Percentiles rank a stretch among this genome's conserved stretches.
Conservation (phyloP, 2,888 invertebrate genomes). For the Vesta saturnalis region DNA sequence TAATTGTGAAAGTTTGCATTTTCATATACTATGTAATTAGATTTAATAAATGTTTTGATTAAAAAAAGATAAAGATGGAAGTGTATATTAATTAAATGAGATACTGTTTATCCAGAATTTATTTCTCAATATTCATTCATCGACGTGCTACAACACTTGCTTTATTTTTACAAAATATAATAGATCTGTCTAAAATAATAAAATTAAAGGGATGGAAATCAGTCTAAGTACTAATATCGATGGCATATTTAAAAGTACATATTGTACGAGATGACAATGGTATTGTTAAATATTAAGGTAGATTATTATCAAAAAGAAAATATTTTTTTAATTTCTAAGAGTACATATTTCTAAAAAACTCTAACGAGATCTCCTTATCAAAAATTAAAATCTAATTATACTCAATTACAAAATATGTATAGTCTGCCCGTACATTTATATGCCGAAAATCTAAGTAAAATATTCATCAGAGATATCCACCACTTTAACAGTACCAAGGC, state of each 20-base stretch:
- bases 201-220: conserved; percentile 45
- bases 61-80: too few species aligned
- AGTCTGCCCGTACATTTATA: not conserved
- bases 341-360: conserved; percentile 4
- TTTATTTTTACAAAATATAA: conserved; percentile 58
- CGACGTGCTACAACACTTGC: conserved; percentile 61
- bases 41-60: too few species aligned
- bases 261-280: conserved; percentile 21
- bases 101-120: conserved; percentile 54
- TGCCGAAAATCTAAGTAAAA: not conserved
- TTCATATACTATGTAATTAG: too few species aligned
- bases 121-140: conserved; percentile 56
- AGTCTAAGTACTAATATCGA: conserved; percentile 46
- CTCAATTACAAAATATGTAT: conserved; percentile 3
- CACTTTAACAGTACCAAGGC: conserved; percentile 23
- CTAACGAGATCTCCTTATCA: conserved; percentile 7
- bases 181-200: conserved; percentile 50
- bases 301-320: conserved; percentile 10
- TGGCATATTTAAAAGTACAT: conserved; percentile 22
- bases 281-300: conserved; percentile 12
- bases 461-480: conserved; percentile 20
- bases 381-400: conserved; percentile 6
- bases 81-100: conserved; percentile 45
- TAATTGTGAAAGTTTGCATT: too few species aligned
- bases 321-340: not conserved